Conservation (phyloP, 2,797 vertebrate species). For the Graptemys geographica region DNA sequence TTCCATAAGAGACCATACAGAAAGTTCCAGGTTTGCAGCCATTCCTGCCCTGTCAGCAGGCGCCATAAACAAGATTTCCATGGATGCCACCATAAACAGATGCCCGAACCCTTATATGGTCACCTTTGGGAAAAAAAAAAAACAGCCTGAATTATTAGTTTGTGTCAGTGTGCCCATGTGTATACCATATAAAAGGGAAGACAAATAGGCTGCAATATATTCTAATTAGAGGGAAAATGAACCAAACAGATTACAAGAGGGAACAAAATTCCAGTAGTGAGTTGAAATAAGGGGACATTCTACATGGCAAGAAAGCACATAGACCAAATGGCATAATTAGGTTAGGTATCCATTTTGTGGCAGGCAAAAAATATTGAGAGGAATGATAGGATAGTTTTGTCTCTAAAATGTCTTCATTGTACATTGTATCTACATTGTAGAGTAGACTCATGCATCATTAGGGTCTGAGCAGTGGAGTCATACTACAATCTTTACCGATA, state of each 20-base stretch:
- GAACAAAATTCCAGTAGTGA: background rate
- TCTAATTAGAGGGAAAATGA: background rate
- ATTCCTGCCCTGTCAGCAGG: background rate
- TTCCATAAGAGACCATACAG: background rate
- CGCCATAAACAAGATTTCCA: background rate
- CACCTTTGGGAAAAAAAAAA: background rate
- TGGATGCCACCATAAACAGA: background rate
- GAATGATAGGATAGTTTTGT: background rate
- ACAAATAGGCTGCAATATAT: background rate
- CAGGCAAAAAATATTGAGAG: background rate
- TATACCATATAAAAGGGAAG: background rate
- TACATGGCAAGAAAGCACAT: background rate
- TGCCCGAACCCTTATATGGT: background rate
- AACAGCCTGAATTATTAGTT: background rate
- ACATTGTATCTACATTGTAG: background rate
- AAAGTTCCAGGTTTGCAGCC: background rate
- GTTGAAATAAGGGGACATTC: background rate
- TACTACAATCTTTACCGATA: background rate
- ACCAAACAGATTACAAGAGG: background rate
- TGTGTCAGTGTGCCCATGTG: background rate
- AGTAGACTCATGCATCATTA: background rate
- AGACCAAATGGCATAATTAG: background rate
- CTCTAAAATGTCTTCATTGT: background rate
- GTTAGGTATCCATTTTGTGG: background rate
- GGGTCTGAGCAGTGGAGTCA: background rate